Percentiles rank a stretch among this genome's conserved stretches.
Conservation (phyloP, 2,888 invertebrate genomes). For the Heteropelma amictum region DNA sequence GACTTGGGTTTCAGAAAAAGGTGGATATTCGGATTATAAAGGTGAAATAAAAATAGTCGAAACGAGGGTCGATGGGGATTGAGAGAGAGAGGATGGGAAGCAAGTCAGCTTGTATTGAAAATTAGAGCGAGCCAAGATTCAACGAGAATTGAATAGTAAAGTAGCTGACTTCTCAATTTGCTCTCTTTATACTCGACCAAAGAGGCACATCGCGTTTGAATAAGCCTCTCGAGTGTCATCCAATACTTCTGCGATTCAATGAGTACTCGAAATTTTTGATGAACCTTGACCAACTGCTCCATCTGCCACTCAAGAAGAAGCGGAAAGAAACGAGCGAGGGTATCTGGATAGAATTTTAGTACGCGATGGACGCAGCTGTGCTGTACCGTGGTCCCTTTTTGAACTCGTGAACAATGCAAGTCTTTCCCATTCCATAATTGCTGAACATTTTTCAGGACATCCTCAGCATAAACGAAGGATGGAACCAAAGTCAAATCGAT, state of each 20-base stretch:
- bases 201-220: slow-evolving; percentile 33
- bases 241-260: slow-evolving; percentile 48
- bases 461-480: background rate
- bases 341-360: slow-evolving; percentile 14
- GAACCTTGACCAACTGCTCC: slow-evolving; percentile 54
- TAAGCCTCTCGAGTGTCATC: slow-evolving; percentile 15
- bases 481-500: too few species aligned
- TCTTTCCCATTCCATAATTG: slow-evolving; percentile 26
- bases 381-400: slow-evolving; percentile 22
- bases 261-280: slow-evolving; percentile 48
- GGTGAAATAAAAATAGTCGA: slow-evolving; percentile 39
- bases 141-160: slow-evolving; percentile 53
- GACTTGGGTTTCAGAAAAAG: too few species aligned
- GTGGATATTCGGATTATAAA: slow-evolving; percentile 44
- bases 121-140: slow-evolving; percentile 44
- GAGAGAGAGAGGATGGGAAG: background rate
- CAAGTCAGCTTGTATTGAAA: slow-evolving; percentile 29
- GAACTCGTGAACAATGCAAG: slow-evolving; percentile 23
- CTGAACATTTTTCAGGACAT: background rate
- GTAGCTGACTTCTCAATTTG: slow-evolving; percentile 54
- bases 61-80: slow-evolving; percentile 13
- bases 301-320: slow-evolving; percentile 44
- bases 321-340: slow-evolving; percentile 19
- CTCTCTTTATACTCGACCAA: slow-evolving; percentile 27
- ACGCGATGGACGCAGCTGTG: slow-evolving; percentile 29